phyloP scores from a whole-genome alignment of 2,113 vertebrate genomes.

The Scytalopus superciliaris region DNA sequence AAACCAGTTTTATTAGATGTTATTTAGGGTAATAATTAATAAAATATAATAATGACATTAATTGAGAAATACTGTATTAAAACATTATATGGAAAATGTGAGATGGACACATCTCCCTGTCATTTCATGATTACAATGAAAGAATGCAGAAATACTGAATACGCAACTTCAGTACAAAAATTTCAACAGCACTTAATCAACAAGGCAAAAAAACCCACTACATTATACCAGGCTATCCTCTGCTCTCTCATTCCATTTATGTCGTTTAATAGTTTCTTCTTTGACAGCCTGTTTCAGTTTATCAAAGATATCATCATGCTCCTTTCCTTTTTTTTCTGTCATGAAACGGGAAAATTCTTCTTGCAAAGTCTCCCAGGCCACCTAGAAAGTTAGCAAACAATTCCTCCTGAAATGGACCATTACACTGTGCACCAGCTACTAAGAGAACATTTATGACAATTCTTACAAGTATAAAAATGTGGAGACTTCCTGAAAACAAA shows the following conservation, averaged over 20 bases:
- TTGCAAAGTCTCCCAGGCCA: slow-evolving; percentile 97
- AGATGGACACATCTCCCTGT: not conserved
- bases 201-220: not conserved
- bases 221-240: slow-evolving; percentile 91
- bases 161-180: not conserved
- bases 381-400: slow-evolving; percentile 69
- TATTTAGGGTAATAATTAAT: not conserved
- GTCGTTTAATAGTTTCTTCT: slow-evolving; percentile 95
- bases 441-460: not conserved
- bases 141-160: not conserved
- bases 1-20: not conserved
- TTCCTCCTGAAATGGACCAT: not conserved
- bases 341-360: slow-evolving; percentile 98
- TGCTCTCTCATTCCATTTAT: slow-evolving; percentile 96
- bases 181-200: not conserved
- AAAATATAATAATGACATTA: not conserved
- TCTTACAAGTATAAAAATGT: not conserved
- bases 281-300: slow-evolving; percentile 97
- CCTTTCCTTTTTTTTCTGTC: slow-evolving; percentile 95
- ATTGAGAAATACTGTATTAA: not conserved
- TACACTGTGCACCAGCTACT: not conserved
- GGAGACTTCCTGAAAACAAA: not conserved
- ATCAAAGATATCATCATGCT: slow-evolving; percentile 97
- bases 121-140: not conserved
- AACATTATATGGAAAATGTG: not conserved